Conservation (phyloP, 2,797 vertebrate species). For the Passerculus sandwichensis region DNA sequence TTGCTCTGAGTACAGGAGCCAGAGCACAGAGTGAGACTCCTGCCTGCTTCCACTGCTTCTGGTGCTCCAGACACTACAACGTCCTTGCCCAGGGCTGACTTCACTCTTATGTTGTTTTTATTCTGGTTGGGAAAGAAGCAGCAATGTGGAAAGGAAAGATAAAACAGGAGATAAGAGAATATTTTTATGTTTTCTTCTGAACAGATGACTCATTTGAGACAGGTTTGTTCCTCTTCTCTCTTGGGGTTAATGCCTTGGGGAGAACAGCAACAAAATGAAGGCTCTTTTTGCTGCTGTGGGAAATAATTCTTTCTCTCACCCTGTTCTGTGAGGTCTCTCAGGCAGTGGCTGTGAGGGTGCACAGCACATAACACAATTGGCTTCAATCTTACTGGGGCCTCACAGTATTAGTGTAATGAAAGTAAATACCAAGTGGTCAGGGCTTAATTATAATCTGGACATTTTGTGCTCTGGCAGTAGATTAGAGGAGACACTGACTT, state of each 20-base stretch:
- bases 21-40: neutral
- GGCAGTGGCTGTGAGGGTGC: neutral
- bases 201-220: neutral
- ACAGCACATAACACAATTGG: neutral
- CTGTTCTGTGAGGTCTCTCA: neutral
- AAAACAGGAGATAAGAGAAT: slow-evolving; percentile 28
- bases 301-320: neutral
- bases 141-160: neutral
- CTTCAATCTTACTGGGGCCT: neutral
- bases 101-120: neutral
- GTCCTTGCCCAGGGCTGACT: slow-evolving; percentile 19
- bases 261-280: neutral
- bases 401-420: neutral
- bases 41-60: slow-evolving; percentile 21
- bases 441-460: slow-evolving; percentile 28
- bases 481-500: neutral
- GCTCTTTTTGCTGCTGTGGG: neutral
- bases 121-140: slow-evolving; percentile 23
- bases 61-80: slow-evolving; percentile 18
- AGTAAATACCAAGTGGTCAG: slow-evolving; percentile 26
- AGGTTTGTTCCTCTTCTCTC: slow-evolving; percentile 8
- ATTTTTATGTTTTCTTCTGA: neutral
- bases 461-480: neutral
- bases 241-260: neutral
- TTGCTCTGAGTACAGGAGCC: slow-evolving; percentile 5